Conservation (phyloP, 2,888 invertebrate species). For the Leptinotarsa tumamoca region DNA sequence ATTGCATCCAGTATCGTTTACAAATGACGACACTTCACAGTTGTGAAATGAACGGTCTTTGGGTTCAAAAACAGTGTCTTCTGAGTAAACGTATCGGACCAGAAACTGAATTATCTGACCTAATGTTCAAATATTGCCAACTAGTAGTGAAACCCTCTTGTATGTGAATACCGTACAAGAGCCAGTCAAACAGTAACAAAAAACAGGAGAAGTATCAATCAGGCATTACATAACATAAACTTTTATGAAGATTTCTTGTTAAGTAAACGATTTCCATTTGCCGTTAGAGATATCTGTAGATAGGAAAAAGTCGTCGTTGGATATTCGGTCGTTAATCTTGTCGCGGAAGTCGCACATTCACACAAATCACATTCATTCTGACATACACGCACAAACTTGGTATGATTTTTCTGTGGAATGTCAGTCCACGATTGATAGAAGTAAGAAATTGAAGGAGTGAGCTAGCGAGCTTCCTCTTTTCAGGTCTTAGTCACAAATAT, state of each 20-base stretch:
- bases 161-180: too few relatives aligned
- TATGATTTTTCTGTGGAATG: neutral
- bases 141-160: too few relatives aligned
- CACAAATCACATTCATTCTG: slow-evolving; percentile 27
- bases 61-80: too few relatives aligned
- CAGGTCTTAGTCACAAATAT: neutral
- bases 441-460: neutral
- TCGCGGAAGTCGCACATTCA: slow-evolving; percentile 25
- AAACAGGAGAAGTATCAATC: neutral
- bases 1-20: too few relatives aligned
- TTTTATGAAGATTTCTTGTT: neutral
- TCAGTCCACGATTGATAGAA: neutral
- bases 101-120: too few relatives aligned
- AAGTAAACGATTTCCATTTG: slow-evolving; percentile 5
- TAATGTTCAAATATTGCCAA: too few relatives aligned
- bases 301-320: neutral
- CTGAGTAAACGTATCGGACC: too few relatives aligned
- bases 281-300: neutral
- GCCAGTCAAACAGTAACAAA: neutral
- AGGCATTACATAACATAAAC: neutral
- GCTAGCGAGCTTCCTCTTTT: neutral
- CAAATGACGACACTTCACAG: too few relatives aligned
- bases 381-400: slow-evolving; percentile 20
- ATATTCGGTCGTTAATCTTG: slow-evolving; percentile 30
- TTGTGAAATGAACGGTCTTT: too few relatives aligned